These are phyloP conservation scores for Lithophane socia DNA, from an alignment of 2,888 invertebrate genomes.

Conservation along the genomic window DNA sequence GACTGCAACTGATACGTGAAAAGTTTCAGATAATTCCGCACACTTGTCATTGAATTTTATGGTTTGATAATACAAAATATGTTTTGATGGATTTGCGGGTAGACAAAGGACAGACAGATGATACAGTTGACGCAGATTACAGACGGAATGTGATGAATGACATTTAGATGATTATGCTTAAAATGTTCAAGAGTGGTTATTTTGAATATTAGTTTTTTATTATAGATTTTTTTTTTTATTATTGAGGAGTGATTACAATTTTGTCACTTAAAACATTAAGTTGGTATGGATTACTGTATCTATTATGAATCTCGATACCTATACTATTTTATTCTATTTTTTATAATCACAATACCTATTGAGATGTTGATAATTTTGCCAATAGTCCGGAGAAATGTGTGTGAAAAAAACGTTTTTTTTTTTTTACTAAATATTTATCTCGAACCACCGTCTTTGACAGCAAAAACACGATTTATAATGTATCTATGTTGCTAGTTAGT, in stretches of 20 bases:
- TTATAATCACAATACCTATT: neutral
- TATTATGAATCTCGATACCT: neutral
- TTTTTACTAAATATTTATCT: neutral
- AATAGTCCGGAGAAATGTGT: neutral
- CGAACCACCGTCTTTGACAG: neutral
- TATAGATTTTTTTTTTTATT: no score
- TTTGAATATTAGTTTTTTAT: neutral
- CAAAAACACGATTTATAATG: constrained; percentile 3
- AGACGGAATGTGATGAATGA: neutral
- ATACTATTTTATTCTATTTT: neutral
- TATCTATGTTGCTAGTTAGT: constrained; percentile 13
- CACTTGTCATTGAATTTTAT: constrained; percentile 40
- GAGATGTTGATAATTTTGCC: neutral
- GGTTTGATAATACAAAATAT: constrained; percentile 22
- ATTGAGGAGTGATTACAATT: neutral
- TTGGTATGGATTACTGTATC: no score
- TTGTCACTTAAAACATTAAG: neutral
- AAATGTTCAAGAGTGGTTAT: neutral
- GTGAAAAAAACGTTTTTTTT: no score
- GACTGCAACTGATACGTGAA: constrained; percentile 52
- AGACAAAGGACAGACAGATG: constrained; percentile 40
- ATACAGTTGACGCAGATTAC: neutral
- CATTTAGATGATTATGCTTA: neutral
- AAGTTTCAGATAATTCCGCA: constrained; percentile 30
- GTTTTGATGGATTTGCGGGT: constrained; percentile 30